phyloP scores from a whole-genome alignment of 1,140 invertebrate species.

The Atopsyche davidsoni region DNA sequence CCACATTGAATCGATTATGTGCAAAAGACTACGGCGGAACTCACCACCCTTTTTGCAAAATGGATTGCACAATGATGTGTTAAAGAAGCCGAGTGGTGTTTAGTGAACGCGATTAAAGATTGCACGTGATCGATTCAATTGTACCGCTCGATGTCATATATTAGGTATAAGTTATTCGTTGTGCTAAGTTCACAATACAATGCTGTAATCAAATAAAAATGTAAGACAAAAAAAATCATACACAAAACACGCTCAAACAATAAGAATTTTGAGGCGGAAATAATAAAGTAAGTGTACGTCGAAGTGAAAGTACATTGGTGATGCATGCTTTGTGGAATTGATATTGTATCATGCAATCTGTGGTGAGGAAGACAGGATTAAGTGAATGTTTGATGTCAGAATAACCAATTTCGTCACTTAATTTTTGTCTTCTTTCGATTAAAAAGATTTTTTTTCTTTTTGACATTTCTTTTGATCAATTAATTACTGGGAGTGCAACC shows the following conservation, averaged over 20 bases:
- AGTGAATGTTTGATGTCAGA: too few relatives aligned
- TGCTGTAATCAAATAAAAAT: conserved; percentile 26
- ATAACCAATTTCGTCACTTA: too few relatives aligned
- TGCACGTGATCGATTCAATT: conserved; percentile 31
- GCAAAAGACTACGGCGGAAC: conserved; percentile 52
- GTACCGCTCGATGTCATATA: conserved; percentile 30
- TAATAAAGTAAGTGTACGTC: too few relatives aligned
- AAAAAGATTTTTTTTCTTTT: conserved; percentile 34
- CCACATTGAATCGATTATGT: conserved; percentile 55
- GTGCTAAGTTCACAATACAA: conserved; percentile 12
- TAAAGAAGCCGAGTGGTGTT: conserved; percentile 1
- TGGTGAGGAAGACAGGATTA: too few relatives aligned
- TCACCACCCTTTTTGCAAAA: conserved; percentile 41
- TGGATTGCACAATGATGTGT: conserved; percentile 17
- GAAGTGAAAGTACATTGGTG: too few relatives aligned
- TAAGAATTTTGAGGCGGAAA: background rate
- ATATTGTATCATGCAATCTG: too few relatives aligned
- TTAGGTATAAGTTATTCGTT: conserved; percentile 27
- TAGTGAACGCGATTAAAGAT: conserved; percentile 17
- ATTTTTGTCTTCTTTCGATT: conserved; percentile 22
- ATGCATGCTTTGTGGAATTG: too few relatives aligned
- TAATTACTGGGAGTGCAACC: conserved; percentile 29
- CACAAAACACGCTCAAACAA: conserved; percentile 6
- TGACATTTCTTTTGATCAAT: conserved; percentile 48
- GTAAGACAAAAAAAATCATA: conserved; percentile 18